Percentiles rank a stretch among this genome's conserved stretches.
phyloP scores from a whole-genome alignment of 2,888 invertebrate species.

The Eumacrocentrus americanus region DNA sequence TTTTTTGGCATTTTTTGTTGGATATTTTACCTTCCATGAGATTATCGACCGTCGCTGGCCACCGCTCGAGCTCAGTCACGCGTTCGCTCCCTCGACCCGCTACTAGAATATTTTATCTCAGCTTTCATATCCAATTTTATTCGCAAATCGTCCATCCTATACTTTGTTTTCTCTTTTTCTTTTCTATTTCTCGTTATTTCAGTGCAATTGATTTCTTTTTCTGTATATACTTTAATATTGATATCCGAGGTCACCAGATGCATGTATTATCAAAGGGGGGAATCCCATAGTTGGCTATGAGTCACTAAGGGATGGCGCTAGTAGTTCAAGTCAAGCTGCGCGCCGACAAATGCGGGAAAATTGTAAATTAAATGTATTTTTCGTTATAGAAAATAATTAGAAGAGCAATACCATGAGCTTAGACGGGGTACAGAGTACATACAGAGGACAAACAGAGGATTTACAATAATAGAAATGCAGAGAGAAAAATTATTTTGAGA shows the following conservation, averaged over 20 bases:
- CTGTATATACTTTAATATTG: constrained; percentile 30
- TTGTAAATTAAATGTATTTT: no score
- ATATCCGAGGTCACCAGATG: constrained; percentile 26
- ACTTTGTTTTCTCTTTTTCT: not conserved
- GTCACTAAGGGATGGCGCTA: not conserved
- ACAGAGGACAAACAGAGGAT: no score
- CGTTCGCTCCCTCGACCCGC: constrained; percentile 60
- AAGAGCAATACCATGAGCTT: no score
- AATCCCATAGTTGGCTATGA: not conserved
- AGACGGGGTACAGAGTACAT: no score
- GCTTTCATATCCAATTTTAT: constrained; percentile 40
- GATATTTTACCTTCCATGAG: constrained; percentile 62
- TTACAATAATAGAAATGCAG: no score
- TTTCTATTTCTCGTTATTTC: not conserved
- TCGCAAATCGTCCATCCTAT: constrained; percentile 9
- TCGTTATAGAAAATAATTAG: no score
- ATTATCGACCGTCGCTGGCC: constrained; percentile 64
- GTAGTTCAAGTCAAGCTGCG: not conserved
- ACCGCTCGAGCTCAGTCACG: constrained; percentile 57
- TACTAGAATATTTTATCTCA: constrained; percentile 57
- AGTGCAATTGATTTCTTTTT: constrained; percentile 23
- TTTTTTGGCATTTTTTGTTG: constrained; percentile 24
- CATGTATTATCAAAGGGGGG: not conserved
- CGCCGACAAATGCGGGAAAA: not conserved
- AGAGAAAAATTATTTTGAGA: no score